Evolutionary conservation across 2,797 vertebrate genomes (phyloP).

Genomic region (Malurus splendens): DNA sequence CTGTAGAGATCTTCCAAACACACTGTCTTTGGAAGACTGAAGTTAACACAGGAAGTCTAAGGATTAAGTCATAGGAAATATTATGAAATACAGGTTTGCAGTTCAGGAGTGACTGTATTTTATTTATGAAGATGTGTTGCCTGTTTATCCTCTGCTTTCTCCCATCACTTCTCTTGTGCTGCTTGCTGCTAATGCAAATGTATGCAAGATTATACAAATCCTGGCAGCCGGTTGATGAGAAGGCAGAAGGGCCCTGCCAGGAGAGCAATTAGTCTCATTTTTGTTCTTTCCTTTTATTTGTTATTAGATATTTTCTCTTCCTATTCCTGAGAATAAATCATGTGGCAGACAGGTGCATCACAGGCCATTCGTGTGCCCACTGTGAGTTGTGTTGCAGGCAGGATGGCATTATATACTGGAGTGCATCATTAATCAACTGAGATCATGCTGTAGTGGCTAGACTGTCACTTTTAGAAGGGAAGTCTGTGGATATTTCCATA

Average conservation of each 20-base stretch:
- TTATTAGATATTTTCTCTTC: background rate
- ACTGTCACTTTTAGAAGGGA: background rate
- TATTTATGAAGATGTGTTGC: background rate
- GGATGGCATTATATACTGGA: background rate
- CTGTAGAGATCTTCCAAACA: background rate
- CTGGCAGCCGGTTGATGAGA: slow-evolving; percentile 1
- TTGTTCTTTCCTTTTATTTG: background rate
- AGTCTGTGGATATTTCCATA: background rate
- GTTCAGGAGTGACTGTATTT: background rate
- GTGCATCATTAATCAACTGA: background rate
- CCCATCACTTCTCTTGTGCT: background rate
- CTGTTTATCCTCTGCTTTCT: background rate
- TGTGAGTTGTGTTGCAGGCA: background rate
- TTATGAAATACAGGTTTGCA: background rate
- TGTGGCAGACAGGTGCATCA: background rate
- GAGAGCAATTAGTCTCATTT: slow-evolving; percentile 22
- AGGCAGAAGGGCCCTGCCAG: background rate
- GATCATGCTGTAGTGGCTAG: background rate
- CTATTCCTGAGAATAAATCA: background rate
- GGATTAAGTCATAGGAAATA: background rate
- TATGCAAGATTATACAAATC: slow-evolving; percentile 42
- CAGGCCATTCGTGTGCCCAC: background rate
- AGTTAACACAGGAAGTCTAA: background rate
- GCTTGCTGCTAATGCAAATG: slow-evolving; percentile 22
- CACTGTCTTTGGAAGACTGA: background rate